phyloP scores from a whole-genome alignment of 2,888 invertebrate genomes.

The Heliconius aoede region DNA sequence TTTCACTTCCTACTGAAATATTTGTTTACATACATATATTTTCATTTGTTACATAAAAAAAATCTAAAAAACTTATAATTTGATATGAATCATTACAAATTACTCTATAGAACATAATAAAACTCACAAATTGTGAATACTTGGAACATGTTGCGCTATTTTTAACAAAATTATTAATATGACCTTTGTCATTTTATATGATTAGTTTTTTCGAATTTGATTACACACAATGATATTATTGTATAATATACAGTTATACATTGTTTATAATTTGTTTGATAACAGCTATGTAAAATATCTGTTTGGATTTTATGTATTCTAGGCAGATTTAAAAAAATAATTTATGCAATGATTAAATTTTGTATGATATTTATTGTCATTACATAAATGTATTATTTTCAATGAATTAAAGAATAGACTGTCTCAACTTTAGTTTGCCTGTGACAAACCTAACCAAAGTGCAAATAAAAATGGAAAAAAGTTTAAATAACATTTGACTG shows the following conservation, averaged over 20 bases:
- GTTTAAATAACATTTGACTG: too few species aligned
- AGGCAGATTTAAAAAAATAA: background rate
- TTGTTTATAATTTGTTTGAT: conserved; percentile 18
- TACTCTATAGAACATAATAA: background rate
- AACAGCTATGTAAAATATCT: background rate
- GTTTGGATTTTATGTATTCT: background rate
- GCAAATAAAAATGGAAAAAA: too few species aligned
- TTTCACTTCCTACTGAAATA: too few species aligned
- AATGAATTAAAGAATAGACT: too few species aligned
- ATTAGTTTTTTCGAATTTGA: conserved; percentile 30
- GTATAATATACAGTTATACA: background rate
- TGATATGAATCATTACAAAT: too few species aligned
- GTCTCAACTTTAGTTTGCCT: too few species aligned
- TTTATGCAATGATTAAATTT: too few species aligned
- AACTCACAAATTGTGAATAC: background rate
- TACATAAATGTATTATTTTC: too few species aligned
- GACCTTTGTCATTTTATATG: conserved; percentile 37
- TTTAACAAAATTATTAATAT: conserved; percentile 38
- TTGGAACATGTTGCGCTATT: background rate
- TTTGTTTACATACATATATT: too few species aligned
- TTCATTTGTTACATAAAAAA: too few species aligned
- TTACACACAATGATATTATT: conserved; percentile 17
- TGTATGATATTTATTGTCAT: too few species aligned
- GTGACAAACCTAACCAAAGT: too few species aligned
- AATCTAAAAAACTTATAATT: background rate